Percentiles rank a stretch among this genome's conserved stretches.
Evolutionary conservation across 92 coral and sea anemone genomes (phyloP).

Genomic region (Diadumene lineata): DNA sequence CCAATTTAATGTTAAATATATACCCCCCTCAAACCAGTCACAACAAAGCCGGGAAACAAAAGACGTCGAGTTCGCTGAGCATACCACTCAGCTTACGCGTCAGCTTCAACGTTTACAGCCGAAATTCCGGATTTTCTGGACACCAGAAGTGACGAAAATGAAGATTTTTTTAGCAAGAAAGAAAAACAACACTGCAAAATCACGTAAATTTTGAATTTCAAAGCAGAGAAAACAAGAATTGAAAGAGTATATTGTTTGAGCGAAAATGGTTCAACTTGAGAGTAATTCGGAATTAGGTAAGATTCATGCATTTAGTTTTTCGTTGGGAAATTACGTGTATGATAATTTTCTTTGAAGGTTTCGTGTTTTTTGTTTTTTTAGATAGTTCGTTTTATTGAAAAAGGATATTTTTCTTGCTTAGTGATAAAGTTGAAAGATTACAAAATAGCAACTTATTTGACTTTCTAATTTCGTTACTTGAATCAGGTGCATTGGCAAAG

Average conservation of each 20-base stretch:
- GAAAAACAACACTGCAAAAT: background rate
- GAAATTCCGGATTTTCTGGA: too few relatives aligned
- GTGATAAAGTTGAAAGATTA: background rate
- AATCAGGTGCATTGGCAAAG: too few relatives aligned
- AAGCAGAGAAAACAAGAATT: background rate
- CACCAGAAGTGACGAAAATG: background rate
- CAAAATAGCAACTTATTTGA: background rate
- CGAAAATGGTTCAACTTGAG: background rate
- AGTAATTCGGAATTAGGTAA: background rate
- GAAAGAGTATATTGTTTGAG: background rate
- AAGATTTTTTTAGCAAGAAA: background rate
- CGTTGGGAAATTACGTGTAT: background rate
- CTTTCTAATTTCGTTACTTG: background rate
- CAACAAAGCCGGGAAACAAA: background rate
- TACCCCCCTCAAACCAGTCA: background rate
- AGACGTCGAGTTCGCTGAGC: background rate
- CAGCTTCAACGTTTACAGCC: too few relatives aligned
- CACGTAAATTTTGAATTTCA: background rate
- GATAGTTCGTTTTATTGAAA: background rate
- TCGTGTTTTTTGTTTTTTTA: background rate
- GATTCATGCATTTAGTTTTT: background rate
- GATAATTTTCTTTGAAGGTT: background rate
- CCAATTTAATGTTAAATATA: background rate
- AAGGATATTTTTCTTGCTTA: background rate
- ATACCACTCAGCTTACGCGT: background rate